Evolutionary conservation across 2,888 invertebrate species (phyloP).

Genomic region (Acleris cristana): DNA sequence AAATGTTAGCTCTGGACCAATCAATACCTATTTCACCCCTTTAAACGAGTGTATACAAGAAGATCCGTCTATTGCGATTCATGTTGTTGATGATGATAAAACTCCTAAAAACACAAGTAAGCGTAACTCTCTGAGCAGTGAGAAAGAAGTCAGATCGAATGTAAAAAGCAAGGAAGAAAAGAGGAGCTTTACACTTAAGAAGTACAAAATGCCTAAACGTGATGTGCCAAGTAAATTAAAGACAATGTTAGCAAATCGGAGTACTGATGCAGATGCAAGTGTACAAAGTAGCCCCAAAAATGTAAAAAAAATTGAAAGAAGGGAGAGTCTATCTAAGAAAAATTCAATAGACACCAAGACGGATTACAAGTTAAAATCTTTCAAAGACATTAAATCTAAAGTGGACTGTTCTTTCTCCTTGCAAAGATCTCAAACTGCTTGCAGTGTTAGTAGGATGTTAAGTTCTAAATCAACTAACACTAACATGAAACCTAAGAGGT

Average conservation of each 20-base stretch:
- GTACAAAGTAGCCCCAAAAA: conserved; percentile 85
- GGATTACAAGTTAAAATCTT: conserved; percentile 88
- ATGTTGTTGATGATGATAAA: conserved; percentile 59
- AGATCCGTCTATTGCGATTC: conserved; percentile 54
- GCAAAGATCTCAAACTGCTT: conserved; percentile 78
- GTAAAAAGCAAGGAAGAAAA: conserved; percentile 82
- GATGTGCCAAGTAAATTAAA: conserved; percentile 91
- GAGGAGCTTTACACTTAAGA: conserved; percentile 83
- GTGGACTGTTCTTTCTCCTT: conserved; percentile 85
- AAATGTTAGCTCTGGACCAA: conserved; percentile 64
- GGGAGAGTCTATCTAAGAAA: conserved; percentile 85
- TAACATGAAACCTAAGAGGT: conserved; percentile 80
- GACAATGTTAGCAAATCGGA: conserved; percentile 86
- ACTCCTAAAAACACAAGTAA: conserved; percentile 73
- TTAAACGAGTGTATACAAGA: conserved; percentile 59
- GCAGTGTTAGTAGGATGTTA: conserved; percentile 76
- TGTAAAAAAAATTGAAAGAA: conserved; percentile 86
- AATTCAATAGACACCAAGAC: conserved; percentile 88
- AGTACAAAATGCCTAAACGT: conserved; percentile 90
- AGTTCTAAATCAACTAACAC: conserved; percentile 72
- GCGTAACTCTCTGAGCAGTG: conserved; percentile 74
- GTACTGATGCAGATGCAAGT: conserved; percentile 78
- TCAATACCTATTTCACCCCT: conserved; percentile 61
- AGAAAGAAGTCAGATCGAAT: conserved; percentile 63
- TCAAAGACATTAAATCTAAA: conserved; percentile 95